Evolutionary conservation across 2,113 vertebrate species (phyloP), one percentile per base, ranked within the genome.

Genomic region (Trematomus loennbergii): DNA sequence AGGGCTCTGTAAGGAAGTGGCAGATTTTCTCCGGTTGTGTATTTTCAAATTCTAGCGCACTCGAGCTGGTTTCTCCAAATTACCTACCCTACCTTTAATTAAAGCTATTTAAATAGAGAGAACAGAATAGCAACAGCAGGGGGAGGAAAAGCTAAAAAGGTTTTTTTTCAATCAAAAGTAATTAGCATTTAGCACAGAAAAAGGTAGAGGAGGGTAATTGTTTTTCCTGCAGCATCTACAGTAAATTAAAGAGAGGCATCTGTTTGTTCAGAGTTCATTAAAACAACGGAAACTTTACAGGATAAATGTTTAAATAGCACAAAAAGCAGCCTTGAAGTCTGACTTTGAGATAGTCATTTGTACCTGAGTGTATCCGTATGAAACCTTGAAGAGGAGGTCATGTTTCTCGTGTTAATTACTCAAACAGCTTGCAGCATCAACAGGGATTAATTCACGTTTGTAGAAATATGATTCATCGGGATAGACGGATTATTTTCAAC

Each of bases 171-270:
- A 63, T 13, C 46, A 58, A 11, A 66, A 5, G 53, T 33, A 1
- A 81, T 71, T 74, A 65, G 36, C 49, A 66, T 67, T 65, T 11
- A 52, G 8, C 17, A 25, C 46, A 2, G 8, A 16, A 45, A 25
- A 49, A 48, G n/a, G 55, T 22, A 29, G 22, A 45, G 52, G 63
- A 77, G 43, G 74, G 75, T 78, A 62, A 72, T 62, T 25, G 48
- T 73, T 61, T 22, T 46, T 59, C 22, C 33, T 73, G 17, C 18
- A 45, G 22, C 48, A 16, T 60, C 58, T 63, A 3, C 33, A 22
- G 55, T 58, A 65, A 76, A 60, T 65, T 52, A 63, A 60, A 68
- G 9, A 40, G 25, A 69, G 60, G 20, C 12, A 52, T 45, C 74
- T 66, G 2, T 43, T 72, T 62, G 29, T 70, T 2, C 12, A 49